These are phyloP conservation scores for Cyprinodon variegatus DNA, from an alignment of 2,113 vertebrate genomes.

Conservation along the genomic window DNA sequence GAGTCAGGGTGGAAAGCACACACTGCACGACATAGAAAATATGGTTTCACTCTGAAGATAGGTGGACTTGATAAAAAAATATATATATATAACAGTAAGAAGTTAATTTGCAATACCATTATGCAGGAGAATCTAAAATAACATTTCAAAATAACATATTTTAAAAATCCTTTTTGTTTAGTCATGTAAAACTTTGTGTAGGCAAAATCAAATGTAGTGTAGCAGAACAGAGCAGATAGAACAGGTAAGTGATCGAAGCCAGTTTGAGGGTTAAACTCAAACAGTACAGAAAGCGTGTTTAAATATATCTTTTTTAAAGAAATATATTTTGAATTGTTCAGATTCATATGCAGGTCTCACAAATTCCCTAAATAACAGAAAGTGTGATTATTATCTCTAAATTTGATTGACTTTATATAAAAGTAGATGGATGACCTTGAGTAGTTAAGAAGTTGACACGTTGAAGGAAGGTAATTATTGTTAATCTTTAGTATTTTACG, in stretches of 20 bases:
- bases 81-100: too few relatives aligned
- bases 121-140: not conserved
- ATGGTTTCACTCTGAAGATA: slow-evolving; percentile 7
- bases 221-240: too few relatives aligned
- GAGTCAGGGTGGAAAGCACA: not conserved
- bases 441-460: slow-evolving; percentile 64
- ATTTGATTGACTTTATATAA: slow-evolving; percentile 55
- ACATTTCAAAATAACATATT: not conserved
- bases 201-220: too few relatives aligned
- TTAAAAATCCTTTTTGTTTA: not conserved
- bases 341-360: too few relatives aligned
- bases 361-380: too few relatives aligned
- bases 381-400: slow-evolving; percentile 14
- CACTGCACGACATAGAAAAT: not conserved
- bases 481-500: slow-evolving; percentile 8
- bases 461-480: slow-evolving; percentile 41
- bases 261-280: too few relatives aligned
- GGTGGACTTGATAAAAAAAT: not conserved
- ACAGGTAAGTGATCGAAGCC: too few relatives aligned
- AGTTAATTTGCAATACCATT: not conserved
- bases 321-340: too few relatives aligned
- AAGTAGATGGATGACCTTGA: slow-evolving; percentile 69
- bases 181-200: too few relatives aligned
- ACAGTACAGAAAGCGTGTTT: too few relatives aligned
- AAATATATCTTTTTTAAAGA: too few relatives aligned